These are phyloP conservation scores for Dyspetes luteomarginatus DNA, from an alignment of 2,888 invertebrate species.

Conservation along the genomic window DNA sequence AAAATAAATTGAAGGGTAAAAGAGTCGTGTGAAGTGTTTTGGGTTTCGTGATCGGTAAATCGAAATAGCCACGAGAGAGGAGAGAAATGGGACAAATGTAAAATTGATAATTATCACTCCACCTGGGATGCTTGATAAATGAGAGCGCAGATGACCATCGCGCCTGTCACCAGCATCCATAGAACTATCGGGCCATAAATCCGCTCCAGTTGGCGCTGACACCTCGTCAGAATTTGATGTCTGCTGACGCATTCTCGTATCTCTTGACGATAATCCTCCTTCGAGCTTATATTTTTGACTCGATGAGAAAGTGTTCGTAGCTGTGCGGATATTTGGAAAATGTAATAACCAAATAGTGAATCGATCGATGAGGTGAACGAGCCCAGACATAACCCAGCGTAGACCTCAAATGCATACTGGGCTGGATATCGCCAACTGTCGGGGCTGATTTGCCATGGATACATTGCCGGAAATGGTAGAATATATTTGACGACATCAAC, in stretches of 20 bases:
- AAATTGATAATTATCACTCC: conserved; percentile 25
- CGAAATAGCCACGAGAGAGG: neutral
- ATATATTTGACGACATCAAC: conserved; percentile 54
- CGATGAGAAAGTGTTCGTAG: conserved; percentile 53
- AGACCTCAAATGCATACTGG: conserved; percentile 53
- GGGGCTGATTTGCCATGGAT: conserved; percentile 56
- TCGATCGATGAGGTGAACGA: conserved; percentile 35
- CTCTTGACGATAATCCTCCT: conserved; percentile 16
- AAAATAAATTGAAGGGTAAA: conserved; percentile 22
- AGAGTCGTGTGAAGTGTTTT: neutral
- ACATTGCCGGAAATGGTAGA: conserved; percentile 52
- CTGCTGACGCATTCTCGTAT: conserved; percentile 47
- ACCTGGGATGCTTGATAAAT: conserved; percentile 61
- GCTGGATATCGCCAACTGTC: conserved; percentile 44
- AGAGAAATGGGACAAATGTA: neutral
- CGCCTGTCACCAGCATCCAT: conserved; percentile 50
- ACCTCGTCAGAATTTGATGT: conserved; percentile 48
- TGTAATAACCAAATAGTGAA: conserved; percentile 59
- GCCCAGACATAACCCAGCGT: conserved; percentile 26
- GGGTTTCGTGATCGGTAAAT: neutral
- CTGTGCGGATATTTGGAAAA: conserved; percentile 61
- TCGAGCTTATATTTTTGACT: conserved; percentile 20
- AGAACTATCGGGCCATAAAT: conserved; percentile 62
- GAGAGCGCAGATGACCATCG: conserved; percentile 53
- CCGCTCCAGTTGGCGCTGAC: conserved; percentile 46